phyloP scores from a whole-genome alignment of 2,797 vertebrate genomes.

The Knipowitschia caucasica region DNA sequence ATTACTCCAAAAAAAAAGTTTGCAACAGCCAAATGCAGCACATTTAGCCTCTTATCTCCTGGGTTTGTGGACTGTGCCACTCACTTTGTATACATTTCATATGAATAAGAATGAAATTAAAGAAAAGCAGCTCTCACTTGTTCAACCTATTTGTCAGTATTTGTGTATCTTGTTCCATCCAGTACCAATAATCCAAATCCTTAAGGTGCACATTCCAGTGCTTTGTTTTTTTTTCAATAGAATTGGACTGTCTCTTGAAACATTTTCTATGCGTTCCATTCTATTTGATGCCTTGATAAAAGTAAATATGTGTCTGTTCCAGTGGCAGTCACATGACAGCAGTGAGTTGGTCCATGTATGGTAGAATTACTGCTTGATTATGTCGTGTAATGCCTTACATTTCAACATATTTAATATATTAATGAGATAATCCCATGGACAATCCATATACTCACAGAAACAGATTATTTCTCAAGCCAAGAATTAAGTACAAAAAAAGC shows the following conservation, averaged over 20 bases:
- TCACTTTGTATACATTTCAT: background rate
- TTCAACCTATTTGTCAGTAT: background rate
- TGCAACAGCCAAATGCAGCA: constrained; percentile 17
- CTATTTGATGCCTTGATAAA: constrained; percentile 71
- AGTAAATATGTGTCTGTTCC: constrained; percentile 34
- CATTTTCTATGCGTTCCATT: constrained; percentile 78
- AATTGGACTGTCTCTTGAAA: constrained; percentile 65
- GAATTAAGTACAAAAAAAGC: too few species aligned
- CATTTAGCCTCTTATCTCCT: constrained; percentile 9
- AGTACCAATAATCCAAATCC: background rate
- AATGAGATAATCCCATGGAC: too few species aligned
- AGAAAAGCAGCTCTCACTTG: background rate
- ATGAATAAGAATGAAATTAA: constrained; percentile 5
- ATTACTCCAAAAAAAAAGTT: constrained; percentile 16
- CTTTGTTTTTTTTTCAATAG: constrained; percentile 27
- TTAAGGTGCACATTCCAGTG: constrained; percentile 19
- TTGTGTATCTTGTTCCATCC: background rate
- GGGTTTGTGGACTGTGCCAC: background rate
- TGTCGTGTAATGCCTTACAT: constrained; percentile 62
- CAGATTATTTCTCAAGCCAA: constrained; percentile 71
- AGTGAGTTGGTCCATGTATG: constrained; percentile 32
- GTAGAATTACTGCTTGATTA: constrained; percentile 44
- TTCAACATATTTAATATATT: constrained; percentile 61
- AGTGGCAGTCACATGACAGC: constrained; percentile 21
- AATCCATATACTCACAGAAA: constrained; percentile 70